Percentiles rank a stretch among this genome's conserved stretches.
phyloP scores from a whole-genome alignment of 2,797 vertebrate species.

The Ptychadena robeensis region DNA sequence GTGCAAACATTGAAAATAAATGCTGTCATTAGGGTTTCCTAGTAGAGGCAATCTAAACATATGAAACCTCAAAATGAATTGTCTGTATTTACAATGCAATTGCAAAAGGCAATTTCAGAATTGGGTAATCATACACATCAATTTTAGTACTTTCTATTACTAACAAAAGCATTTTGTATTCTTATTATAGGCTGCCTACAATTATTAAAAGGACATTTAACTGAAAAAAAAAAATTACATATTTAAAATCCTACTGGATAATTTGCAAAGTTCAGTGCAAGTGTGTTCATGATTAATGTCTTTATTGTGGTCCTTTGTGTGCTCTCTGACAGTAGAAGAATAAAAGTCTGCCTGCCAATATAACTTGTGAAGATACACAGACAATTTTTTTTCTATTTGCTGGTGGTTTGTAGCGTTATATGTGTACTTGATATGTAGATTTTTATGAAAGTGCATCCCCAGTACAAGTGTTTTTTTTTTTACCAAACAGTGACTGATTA shows the following conservation, averaged over 20 bases:
- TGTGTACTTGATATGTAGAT: neutral
- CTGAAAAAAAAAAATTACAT: conserved; percentile 19
- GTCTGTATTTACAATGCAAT: conserved; percentile 31
- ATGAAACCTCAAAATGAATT: conserved; percentile 20
- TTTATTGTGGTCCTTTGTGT: conserved; percentile 11
- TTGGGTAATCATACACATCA: conserved; percentile 34
- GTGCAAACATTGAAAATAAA: conserved; percentile 36
- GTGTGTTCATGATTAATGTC: conserved; percentile 8
- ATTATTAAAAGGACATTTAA: conserved; percentile 22
- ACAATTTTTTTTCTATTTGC: neutral
- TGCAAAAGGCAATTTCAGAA: conserved; percentile 34
- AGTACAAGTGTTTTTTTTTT: neutral
- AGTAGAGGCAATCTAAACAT: conserved; percentile 26
- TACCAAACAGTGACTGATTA: no score
- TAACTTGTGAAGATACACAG: neutral
- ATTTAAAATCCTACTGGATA: conserved; percentile 30
- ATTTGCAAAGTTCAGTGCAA: conserved; percentile 13
- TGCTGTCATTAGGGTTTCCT: conserved; percentile 20
- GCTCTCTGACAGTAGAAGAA: neutral
- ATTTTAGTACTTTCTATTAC: conserved; percentile 27
- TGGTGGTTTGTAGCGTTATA: neutral
- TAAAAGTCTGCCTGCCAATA: neutral
- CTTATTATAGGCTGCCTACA: conserved; percentile 16
- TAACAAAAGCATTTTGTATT: conserved; percentile 34
- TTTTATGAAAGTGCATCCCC: neutral